Evolutionary conservation across 2,113 vertebrate species (phyloP), one percentile per base, ranked within the genome.

Genomic region (Phylloscopus trochiloides): DNA sequence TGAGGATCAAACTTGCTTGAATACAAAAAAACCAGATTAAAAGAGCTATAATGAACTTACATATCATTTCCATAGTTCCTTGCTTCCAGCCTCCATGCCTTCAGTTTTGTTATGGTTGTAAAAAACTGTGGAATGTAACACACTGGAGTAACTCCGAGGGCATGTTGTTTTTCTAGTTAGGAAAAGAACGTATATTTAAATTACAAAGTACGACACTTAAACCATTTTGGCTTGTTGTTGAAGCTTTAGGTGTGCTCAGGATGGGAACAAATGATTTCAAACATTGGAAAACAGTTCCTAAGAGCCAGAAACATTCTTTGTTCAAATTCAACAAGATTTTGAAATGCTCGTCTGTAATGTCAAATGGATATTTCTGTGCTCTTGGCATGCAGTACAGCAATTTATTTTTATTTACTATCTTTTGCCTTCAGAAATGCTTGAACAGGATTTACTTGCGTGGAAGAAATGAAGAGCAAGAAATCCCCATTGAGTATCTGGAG

Each of bases 401-500:
- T 50, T 42, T 32, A 2, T 28, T 42, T 70, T 28, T 48, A 8
- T 62, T 66, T 29, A 7, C 26, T 28, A 4, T 58, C 8, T 55
- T 71, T 95, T 89, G 4, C 18, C 51, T 87, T 85, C 86, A 99
- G 99, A 99, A 97, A 95, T 99, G 99, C 95, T 97, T 99, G 79
- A 98, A 98, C 84, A 98, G 99, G 71, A 97, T 99, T 95, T 98
- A 98, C 84, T 63, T 98, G 87, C 97, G 99, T 73, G 99, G 99
- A 90, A 98, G 99, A 97, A 97, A 98, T 18, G 99, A 99, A 94
- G 99, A 99, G 58, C 99, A 99, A 91, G 98, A 98, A 63, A 99
- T 99, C 95, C 99, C 98, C 31, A 97, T 99, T 91, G 99, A 99
- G 70, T 99, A 99, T 91, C 96, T 99, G 95, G 98, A 99, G 97